Base-by-base conservation (phyloP, 2,888 invertebrate species). In the Coenonympha glycerion region DNA sequence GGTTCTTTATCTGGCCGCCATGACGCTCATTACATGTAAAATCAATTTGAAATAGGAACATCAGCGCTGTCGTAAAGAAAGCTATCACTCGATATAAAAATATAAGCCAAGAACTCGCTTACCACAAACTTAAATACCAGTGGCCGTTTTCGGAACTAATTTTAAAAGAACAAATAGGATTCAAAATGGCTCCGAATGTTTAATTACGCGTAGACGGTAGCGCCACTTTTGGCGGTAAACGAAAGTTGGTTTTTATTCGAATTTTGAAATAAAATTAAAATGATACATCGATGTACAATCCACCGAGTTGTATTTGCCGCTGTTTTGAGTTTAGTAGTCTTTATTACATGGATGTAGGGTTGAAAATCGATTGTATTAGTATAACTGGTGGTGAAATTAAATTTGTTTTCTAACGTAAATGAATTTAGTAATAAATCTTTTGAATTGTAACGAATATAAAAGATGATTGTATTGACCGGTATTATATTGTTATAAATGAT, bases 31-130 rank as follows among this genome's bases (percentile, higher is more conserved):
- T 61, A 57, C 58, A 52, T 36, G 41, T 48, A 49, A 56, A 56
- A 59, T 56, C 59, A 55, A 62, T 59, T 59, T 52, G 46, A 51
- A 58, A 50, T 56, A 55, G 24, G 51, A 55, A 55, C 51, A 49
- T 49, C 48, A 44, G 45, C 40, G 40, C 28, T 41, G 49, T 34
- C 45, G 26, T 46, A 46, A 55, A 48, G 46, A 51, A 54, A 55
- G 47, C 51, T 46, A 53, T 55, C 44, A 51, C 37, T 55, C 50
- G 36, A 56, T 53, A 57, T 36, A 56, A 50, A 52, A n/a, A n/a
- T n/a, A n/a, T n/a, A n/a, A n/a, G n/a, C n/a, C n/a, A n/a, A 47
- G 56, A 50, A 50, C 31, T 34, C 37, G 13, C 11, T 1, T 24
- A 39, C 1, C 8, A 22, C 24, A 39, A 39, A 22, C 5, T 3